Evolutionary conservation across 2,797 vertebrate species (phyloP).

Genomic region (Peromyscus aztecus): DNA sequence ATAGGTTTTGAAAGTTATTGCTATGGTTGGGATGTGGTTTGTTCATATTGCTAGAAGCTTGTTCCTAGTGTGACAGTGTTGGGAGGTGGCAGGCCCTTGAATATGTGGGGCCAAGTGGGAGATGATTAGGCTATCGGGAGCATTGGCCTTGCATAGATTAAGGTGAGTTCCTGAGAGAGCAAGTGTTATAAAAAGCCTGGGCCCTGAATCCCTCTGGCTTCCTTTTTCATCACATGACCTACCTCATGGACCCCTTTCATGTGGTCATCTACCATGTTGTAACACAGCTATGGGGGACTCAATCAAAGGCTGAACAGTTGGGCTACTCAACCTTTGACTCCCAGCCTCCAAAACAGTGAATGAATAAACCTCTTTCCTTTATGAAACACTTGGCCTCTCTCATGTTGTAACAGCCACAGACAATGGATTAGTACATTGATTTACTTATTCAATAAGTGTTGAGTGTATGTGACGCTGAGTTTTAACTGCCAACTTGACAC

Average conservation of each 20-base stretch:
- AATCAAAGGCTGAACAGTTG: background rate
- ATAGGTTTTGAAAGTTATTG: conserved; percentile 4
- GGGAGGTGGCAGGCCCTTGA: background rate
- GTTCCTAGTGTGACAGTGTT: background rate
- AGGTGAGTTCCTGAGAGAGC: background rate
- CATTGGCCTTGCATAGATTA: background rate
- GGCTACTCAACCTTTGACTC: background rate
- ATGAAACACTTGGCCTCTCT: background rate
- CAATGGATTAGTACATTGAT: background rate
- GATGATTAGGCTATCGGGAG: background rate
- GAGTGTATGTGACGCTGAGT: background rate
- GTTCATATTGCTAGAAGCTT: background rate
- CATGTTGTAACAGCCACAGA: background rate
- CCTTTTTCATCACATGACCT: background rate
- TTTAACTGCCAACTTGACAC: background rate
- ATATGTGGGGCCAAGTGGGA: background rate
- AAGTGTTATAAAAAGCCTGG: background rate
- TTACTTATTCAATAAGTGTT: background rate
- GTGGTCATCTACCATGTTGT: background rate
- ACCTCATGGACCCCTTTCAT: too few relatives aligned
- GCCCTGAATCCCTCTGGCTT: background rate
- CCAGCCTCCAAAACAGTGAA: background rate
- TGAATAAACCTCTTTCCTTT: background rate
- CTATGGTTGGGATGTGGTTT: background rate
- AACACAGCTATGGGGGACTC: background rate